Percentiles rank a stretch among this genome's conserved stretches.
Conservation (phyloP, 2,888 invertebrate species). For the Heliconius sara region DNA sequence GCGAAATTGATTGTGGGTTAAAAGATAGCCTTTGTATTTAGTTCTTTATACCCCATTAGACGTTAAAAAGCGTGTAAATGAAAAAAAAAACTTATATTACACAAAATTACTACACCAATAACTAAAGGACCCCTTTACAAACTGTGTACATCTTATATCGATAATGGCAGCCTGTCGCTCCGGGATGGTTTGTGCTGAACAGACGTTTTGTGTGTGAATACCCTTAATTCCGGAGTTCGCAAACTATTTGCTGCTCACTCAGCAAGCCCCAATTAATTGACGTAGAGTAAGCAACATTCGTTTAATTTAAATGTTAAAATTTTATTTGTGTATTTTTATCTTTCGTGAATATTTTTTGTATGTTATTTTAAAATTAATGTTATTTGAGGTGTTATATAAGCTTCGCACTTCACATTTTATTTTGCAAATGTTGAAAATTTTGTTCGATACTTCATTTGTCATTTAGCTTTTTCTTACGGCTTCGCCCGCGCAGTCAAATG, state of each 20-base stretch:
- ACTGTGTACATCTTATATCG: constrained; percentile 15
- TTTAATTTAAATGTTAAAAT: constrained; percentile 30
- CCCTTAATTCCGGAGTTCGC: constrained; percentile 60
- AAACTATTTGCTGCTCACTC: constrained; percentile 58
- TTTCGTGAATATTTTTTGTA: not conserved
- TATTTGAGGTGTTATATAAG: not conserved
- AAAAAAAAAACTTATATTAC: not conserved
- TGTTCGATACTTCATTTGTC: not conserved
- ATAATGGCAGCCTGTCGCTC: constrained; percentile 27
- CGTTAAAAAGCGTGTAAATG: not conserved
- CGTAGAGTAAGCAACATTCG: constrained; percentile 32
- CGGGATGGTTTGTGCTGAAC: constrained; percentile 47
- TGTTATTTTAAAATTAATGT: not conserved
- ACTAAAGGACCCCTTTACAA: not conserved
- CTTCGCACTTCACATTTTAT: not conserved
- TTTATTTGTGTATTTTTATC: not conserved
- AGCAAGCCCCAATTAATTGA: constrained; percentile 55
- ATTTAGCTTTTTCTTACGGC: not conserved
- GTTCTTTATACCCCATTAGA: too few relatives aligned
- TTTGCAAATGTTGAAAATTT: not conserved
- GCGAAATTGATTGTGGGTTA: too few relatives aligned
- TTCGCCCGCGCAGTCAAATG: too few relatives aligned
- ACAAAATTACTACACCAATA: not conserved
- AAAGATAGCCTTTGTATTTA: too few relatives aligned
- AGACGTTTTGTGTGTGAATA: constrained; percentile 54